phyloP scores from a whole-genome alignment of 2,797 vertebrate genomes.

The Orestias chungarensis region DNA sequence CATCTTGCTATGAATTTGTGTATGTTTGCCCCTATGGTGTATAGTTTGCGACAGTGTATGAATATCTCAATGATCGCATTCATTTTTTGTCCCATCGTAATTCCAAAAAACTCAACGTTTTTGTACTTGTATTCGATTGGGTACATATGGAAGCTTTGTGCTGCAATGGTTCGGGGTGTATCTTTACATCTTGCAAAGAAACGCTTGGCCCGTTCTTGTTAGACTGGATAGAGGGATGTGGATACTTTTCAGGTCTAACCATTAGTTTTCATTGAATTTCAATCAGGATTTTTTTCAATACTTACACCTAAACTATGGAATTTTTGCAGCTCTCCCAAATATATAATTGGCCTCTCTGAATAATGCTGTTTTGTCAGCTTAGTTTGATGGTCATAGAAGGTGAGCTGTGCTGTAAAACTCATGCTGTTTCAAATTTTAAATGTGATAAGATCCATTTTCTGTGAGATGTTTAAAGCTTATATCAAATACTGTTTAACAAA shows the following conservation, averaged over 20 bases:
- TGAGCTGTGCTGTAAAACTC: not conserved
- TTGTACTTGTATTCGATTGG: not conserved
- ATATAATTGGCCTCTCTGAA: not conserved
- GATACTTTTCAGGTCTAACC: not conserved
- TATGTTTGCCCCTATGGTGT: not conserved
- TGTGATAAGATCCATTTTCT: not conserved
- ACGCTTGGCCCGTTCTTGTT: no score
- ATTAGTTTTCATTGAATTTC: not conserved
- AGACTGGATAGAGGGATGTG: not conserved
- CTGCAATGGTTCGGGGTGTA: no score
- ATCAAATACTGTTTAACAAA: not conserved
- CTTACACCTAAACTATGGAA: not conserved
- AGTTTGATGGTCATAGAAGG: not conserved
- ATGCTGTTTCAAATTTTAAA: not conserved
- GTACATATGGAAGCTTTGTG: no score
- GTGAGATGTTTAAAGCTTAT: not conserved
- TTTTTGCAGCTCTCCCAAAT: not conserved
- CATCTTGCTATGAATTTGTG: constrained; percentile 20
- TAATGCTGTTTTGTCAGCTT: not conserved
- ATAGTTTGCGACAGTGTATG: not conserved
- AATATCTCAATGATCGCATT: not conserved
- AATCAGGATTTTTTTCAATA: not conserved
- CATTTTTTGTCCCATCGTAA: not conserved
- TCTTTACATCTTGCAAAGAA: no score
- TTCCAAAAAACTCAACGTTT: not conserved